Evolutionary conservation across 1,140 invertebrate species (phyloP), one percentile per base, ranked within the genome.

Genomic region (Idris sp.): DNA sequence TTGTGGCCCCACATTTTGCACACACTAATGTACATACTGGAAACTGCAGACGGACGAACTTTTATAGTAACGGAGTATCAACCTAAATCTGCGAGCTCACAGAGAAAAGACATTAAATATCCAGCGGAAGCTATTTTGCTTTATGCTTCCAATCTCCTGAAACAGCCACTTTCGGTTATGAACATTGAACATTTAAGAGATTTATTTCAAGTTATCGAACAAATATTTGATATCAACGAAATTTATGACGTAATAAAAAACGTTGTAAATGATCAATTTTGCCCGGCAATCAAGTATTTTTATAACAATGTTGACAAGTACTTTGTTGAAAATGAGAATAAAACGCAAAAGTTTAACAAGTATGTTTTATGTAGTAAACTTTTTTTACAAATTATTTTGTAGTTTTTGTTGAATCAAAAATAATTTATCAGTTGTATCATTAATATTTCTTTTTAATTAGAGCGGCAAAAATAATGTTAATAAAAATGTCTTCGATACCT

Each of bases 151-250:
- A 77, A 79, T 64, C 68, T 85, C 9, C 31, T 88, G 7, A 79
- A 79, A 33, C 86, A 87, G 62, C 86, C 86, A 0, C 77, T 88
- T 15, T 82, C 83, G 5, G 81, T 88, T 11, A 84, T 88, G 77
- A 82, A 81, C 33, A 49, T 81, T 9, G 79, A 86, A 56, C 81
- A 82, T 40, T 49, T 86, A 2, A 49, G 75, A 1, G 51, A 78
- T 14, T 43, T 86, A 4, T 83, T 86, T 18, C 72, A 61, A 38
- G 72, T 86, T n/a, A 49, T 87, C 28, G 81, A 79, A 11, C 77
- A 83, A 28, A 51, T 86, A 14, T 86, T 87, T 19, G 53, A 78
- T 4, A 30, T 82, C n/a, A 79, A 83, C 18, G 80, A 83, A 16
- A 71, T 83, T 22, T 84, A 83, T 46, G 78, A 80, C n/a, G 58